Percentiles rank a stretch among this genome's conserved stretches.
phyloP scores from a whole-genome alignment of 1,140 invertebrate species.

The Zaprionus vittiger region DNA sequence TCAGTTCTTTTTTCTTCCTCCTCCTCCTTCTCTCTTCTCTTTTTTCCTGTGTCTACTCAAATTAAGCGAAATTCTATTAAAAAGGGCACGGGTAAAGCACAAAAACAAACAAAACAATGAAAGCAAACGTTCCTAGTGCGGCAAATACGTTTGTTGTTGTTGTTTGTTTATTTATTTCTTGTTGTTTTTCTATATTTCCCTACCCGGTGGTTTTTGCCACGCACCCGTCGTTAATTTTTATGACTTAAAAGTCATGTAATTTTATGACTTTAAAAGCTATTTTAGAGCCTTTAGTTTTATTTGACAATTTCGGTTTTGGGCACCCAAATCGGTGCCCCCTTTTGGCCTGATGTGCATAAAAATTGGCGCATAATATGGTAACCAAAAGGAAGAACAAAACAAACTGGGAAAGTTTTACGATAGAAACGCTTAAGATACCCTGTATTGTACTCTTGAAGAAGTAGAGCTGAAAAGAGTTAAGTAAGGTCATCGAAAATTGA shows the following conservation, averaged over 20 bases:
- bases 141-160: constrained; percentile 12
- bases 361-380: constrained; percentile 69
- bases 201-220: constrained; percentile 56
- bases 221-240: constrained; percentile 82
- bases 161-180: constrained; percentile 2
- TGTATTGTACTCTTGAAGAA: too few species aligned
- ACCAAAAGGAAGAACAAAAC: constrained; percentile 36
- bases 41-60: constrained; percentile 52
- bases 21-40: constrained; percentile 6
- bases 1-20: constrained; percentile 28
- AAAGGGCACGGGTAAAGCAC: constrained; percentile 51
- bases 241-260: constrained; percentile 76
- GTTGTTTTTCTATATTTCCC: constrained; percentile 15
- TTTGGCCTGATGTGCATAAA: constrained; percentile 60
- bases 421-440: too few species aligned
- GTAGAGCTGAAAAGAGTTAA: too few species aligned
- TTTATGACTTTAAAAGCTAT: constrained; percentile 83
- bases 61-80: constrained; percentile 83
- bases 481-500: too few species aligned
- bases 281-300: constrained; percentile 81
- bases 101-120: constrained; percentile 70
- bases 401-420: background rate
- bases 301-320: constrained; percentile 65
- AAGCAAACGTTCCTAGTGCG: constrained; percentile 55
- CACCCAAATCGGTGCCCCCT: constrained; percentile 28